A percentile compares a stretch with the other conserved stretches of the same genome.
phyloP scores from a whole-genome alignment of 2,113 vertebrate genomes.

The Notechis scutatus region DNA sequence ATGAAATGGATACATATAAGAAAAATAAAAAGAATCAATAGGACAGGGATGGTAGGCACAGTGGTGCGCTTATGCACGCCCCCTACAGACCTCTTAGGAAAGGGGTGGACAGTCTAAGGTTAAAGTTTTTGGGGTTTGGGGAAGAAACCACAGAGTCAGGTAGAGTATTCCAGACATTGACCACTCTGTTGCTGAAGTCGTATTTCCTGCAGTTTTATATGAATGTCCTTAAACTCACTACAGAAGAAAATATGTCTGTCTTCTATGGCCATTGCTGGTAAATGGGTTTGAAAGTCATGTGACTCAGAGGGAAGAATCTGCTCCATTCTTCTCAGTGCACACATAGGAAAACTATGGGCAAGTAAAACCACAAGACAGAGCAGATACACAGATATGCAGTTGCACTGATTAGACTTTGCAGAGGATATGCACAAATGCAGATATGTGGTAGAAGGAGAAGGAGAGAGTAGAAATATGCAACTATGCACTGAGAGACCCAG shows the following conservation, averaged over 20 bases:
- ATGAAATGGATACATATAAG: no score
- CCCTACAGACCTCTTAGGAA: no score
- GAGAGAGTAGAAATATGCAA: background rate
- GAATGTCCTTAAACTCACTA: background rate
- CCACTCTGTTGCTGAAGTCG: no score
- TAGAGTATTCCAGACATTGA: no score
- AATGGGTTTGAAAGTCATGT: background rate
- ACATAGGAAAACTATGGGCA: background rate
- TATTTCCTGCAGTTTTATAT: background rate
- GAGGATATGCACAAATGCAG: background rate
- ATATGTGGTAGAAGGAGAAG: background rate
- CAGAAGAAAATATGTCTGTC: background rate
- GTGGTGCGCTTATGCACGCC: no score
- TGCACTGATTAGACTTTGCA: background rate
- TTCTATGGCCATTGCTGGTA: background rate
- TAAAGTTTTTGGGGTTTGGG: no score
- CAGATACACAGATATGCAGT: background rate
- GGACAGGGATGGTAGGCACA: no score
- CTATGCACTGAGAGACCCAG: background rate
- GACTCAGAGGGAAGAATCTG: background rate
- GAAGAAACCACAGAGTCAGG: no score
- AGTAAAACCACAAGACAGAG: background rate
- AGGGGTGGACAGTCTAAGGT: no score
- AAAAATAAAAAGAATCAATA: no score
- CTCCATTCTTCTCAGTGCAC: background rate